Evolutionary conservation across 2,888 invertebrate genomes (phyloP), one percentile per base, ranked within the genome.

Genomic region (Stenichneumon culpator): DNA sequence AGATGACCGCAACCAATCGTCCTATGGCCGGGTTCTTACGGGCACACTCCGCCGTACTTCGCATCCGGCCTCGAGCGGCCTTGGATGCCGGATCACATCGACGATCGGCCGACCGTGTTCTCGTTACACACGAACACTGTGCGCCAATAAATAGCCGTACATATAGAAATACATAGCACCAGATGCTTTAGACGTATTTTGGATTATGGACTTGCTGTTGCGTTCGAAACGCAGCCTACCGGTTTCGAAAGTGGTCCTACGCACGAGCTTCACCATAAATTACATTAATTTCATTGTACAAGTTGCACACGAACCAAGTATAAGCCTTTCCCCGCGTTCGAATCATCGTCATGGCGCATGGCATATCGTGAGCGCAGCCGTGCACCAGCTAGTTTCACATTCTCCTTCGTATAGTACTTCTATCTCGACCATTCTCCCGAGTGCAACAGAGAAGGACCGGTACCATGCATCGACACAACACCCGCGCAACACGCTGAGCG

Each of bases 61-160:
- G 87, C 87, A 90, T 89, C 89, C 86, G 91, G 91, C 91, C 91
- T 91, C 91, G 89, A 90, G 87, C 89, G 90, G 88, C 91, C 91
- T 91, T 91, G 91, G 87, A 87, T 86, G 72, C 85, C 82, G 85
- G 81, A 84, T 86, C 84, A 87, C 85, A 69, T 79, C 70, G 80
- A 84, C 82, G 79, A 87, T 86, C 81, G 74, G 65, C 67, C 73
- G 77, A 78, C 75, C 87, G 81, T 83, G 83, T 83, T 85, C 85
- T 85, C 79, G 60, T 79, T 85, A 79, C 78, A 74, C 67, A 74
- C 74, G 25, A 75, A 82, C 79, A 67, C 65, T 83, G 79, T 68
- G 74, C n/a, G 57, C 39, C 47, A 11, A 47, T 25, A 36, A 25
- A 52, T 36, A 39, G 25, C 50, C 32, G 7, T 50, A 22, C 19